phyloP scores from a whole-genome alignment of 2,113 vertebrate genomes.

The Apistogramma diplotaenia region DNA sequence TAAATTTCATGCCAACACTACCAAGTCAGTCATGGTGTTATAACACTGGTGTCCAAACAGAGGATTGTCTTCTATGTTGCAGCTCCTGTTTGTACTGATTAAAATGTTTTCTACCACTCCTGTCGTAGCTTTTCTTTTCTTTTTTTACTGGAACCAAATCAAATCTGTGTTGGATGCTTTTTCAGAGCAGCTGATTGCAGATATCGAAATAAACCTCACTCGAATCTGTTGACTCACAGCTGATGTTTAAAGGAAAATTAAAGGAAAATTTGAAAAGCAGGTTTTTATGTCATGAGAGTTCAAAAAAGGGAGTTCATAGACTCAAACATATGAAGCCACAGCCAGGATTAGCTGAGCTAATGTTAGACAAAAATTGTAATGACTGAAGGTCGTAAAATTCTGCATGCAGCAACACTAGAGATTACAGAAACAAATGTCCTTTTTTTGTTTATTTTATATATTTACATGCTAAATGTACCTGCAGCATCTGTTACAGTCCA shows the following conservation, averaged over 20 bases:
- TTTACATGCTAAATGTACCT: not conserved
- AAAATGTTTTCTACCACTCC: slow-evolving; percentile 66
- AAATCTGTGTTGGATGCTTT: not conserved
- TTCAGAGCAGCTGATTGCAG: not conserved
- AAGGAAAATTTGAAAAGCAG: not conserved
- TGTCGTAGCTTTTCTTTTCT: not conserved
- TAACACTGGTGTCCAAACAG: slow-evolving; percentile 35
- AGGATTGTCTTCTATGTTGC: slow-evolving; percentile 33
- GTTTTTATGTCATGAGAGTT: not conserved
- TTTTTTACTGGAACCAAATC: slow-evolving; percentile 10
- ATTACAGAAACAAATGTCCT: not conserved
- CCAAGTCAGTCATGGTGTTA: slow-evolving; percentile 37
- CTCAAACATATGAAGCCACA: not conserved
- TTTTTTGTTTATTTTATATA: not conserved
- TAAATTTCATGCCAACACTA: slow-evolving; percentile 42
- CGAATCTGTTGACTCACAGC: not conserved
- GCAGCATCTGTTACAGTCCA: not conserved
- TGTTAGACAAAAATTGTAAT: not conserved
- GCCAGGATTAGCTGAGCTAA: not conserved
- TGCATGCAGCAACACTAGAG: not conserved
- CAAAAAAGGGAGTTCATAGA: not conserved
- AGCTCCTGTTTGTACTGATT: slow-evolving; percentile 60
- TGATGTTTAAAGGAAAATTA: not conserved
- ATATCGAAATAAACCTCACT: not conserved
- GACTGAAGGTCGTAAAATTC: not conserved